Conservation (phyloP, 1,140 invertebrate species). For the Anastatus disparis region DNA sequence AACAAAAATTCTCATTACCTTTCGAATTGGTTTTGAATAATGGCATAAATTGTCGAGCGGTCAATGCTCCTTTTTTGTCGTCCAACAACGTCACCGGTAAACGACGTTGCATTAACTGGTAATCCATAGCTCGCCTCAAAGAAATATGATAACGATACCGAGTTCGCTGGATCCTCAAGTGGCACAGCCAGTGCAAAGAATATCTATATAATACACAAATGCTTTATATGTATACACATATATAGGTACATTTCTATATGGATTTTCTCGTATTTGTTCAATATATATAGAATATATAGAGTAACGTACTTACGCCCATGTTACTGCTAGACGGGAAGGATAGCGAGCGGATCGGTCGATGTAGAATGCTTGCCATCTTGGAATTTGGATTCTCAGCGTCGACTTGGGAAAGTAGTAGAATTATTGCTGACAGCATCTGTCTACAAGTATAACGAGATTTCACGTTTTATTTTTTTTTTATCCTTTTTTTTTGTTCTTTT, state of each 20-base stretch:
- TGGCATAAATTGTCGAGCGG: slow-evolving; percentile 55
- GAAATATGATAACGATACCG: slow-evolving; percentile 79
- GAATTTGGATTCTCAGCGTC: slow-evolving; percentile 47
- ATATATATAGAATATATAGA: background rate
- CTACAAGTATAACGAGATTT: no score
- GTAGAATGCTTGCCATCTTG: slow-evolving; percentile 59
- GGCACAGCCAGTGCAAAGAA: slow-evolving; percentile 79
- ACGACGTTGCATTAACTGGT: slow-evolving; percentile 59
- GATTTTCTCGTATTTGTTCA: no score
- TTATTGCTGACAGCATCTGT: background rate
- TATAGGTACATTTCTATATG: no score
- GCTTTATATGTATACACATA: no score
- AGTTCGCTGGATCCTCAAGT: slow-evolving; percentile 74
- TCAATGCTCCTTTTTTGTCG: slow-evolving; percentile 51
- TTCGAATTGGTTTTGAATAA: slow-evolving; percentile 58
- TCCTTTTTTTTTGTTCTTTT: no score
- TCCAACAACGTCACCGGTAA: background rate
- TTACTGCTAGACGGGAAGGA: slow-evolving; percentile 59
- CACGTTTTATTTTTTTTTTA: no score
- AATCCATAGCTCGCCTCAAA: slow-evolving; percentile 78
- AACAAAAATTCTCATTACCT: slow-evolving; percentile 49
- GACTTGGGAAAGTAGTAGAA: background rate
- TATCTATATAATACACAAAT: slow-evolving; percentile 55
- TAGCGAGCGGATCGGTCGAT: slow-evolving; percentile 59
- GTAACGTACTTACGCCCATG: slow-evolving; percentile 56